These are phyloP conservation scores for Mugil cephalus DNA, from an alignment of 2,113 vertebrate species.

Conservation along the genomic window DNA sequence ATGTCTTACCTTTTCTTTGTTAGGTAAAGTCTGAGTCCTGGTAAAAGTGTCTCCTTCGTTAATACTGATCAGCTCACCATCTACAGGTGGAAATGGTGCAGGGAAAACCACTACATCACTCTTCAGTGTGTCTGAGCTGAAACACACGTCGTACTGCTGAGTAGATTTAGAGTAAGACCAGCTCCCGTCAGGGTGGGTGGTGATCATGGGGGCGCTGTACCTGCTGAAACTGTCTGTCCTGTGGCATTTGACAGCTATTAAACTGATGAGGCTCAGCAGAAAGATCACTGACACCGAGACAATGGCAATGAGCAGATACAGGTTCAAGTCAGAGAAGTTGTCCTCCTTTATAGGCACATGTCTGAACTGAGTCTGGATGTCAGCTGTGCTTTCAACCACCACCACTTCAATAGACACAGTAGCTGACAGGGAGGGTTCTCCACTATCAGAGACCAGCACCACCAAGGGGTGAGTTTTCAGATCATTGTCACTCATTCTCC, in stretches of 20 bases:
- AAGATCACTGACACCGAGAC: slow-evolving; percentile 77
- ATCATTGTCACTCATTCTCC: slow-evolving; percentile 57
- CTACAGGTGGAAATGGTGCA: slow-evolving; percentile 55
- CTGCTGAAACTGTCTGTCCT: slow-evolving; percentile 70
- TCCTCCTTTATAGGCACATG: slow-evolving; percentile 66
- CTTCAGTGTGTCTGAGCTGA: slow-evolving; percentile 80
- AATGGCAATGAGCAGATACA: slow-evolving; percentile 76
- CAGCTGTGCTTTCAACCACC: slow-evolving; percentile 72
- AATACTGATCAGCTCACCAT: slow-evolving; percentile 80
- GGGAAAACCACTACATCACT: slow-evolving; percentile 79
- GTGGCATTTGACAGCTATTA: slow-evolving; percentile 76
- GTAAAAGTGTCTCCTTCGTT: slow-evolving; percentile 74
- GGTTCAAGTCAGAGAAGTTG: slow-evolving; percentile 74
- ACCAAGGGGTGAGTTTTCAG: slow-evolving; percentile 72
- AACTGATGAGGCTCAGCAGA: slow-evolving; percentile 76
- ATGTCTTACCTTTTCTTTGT: slow-evolving; percentile 53
- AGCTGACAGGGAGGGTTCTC: slow-evolving; percentile 77
- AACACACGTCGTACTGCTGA: slow-evolving; percentile 81
- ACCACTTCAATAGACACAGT: slow-evolving; percentile 79
- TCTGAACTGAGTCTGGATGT: slow-evolving; percentile 71
- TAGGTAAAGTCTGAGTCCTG: slow-evolving; percentile 77
- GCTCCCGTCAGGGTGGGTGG: slow-evolving; percentile 79
- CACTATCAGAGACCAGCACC: slow-evolving; percentile 77
- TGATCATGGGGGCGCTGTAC: slow-evolving; percentile 76
- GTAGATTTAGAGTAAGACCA: slow-evolving; percentile 81